Evolutionary conservation across 2,797 vertebrate species (phyloP).

Genomic region (Tragelaphus eurycerus): DNA sequence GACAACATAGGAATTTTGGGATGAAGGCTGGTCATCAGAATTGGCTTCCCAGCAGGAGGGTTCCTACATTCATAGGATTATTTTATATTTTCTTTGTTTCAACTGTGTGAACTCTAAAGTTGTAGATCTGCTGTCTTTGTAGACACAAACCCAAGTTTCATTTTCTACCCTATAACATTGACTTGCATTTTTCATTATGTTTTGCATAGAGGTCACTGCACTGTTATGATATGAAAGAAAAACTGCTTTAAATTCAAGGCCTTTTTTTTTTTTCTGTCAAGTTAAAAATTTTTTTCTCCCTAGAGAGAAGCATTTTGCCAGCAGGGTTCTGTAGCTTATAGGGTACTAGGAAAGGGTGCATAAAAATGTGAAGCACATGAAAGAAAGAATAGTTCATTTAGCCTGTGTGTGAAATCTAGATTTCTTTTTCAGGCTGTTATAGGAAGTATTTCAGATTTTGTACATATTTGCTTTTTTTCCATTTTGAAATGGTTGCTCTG

Average conservation of each 20-base stretch:
- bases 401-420: neutral
- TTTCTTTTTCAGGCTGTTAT: conserved; percentile 16
- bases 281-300: neutral
- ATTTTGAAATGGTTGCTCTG: conserved; percentile 59
- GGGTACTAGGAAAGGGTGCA: neutral
- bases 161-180: conserved; percentile 20
- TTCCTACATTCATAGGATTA: neutral
- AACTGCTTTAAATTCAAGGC: conserved; percentile 58
- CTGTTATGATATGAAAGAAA: conserved; percentile 53
- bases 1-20: neutral
- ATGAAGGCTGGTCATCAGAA: neutral
- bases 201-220: conserved; percentile 65
- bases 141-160: conserved; percentile 11
- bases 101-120: neutral
- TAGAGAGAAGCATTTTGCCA: conserved; percentile 48
- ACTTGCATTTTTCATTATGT: conserved; percentile 47
- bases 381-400: conserved; percentile 34
- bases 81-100: conserved; percentile 43
- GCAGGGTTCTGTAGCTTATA: conserved; percentile 1
- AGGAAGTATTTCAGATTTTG: conserved; percentile 45
- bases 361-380: conserved; percentile 26
- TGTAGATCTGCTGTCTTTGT: conserved; percentile 23
- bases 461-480: conserved; percentile 35
- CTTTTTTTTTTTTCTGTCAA: conserved; percentile 43
- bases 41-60: neutral